Conservation (phyloP, 2,797 vertebrate genomes). For the Serranus cabrilla region DNA sequence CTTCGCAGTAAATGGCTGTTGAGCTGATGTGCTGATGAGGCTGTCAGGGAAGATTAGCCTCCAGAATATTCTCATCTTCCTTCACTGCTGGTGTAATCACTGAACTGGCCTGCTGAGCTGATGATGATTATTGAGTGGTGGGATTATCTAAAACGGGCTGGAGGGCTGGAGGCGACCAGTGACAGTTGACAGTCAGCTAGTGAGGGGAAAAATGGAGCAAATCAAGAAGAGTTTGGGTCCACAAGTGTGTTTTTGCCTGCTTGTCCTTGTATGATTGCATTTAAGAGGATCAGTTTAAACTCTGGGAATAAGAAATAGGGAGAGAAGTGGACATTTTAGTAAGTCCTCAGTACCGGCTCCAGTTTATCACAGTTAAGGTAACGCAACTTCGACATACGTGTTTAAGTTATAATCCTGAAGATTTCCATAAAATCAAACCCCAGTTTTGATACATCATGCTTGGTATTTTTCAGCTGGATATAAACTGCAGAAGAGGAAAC, state of each 20-base stretch:
- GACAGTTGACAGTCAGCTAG: conserved; percentile 53
- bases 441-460: background rate
- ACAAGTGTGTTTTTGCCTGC: conserved; percentile 15
- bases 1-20: conserved; percentile 4
- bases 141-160: conserved; percentile 72
- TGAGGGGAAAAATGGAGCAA: conserved; percentile 26
- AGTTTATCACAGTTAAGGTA: background rate
- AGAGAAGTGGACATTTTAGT: conserved; percentile 18
- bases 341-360: background rate
- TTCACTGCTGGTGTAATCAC: conserved; percentile 66
- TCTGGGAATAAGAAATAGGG: conserved; percentile 27
- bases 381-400: background rate
- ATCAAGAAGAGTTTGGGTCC: conserved; percentile 34
- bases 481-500: background rate
- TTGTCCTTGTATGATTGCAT: conserved; percentile 29
- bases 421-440: background rate
- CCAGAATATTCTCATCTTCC: conserved; percentile 53
- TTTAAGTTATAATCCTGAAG: background rate
- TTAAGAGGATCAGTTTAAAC: conserved; percentile 39
- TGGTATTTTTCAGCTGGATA: background rate
- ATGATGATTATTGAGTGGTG: conserved; percentile 66
- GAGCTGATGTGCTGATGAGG: conserved; percentile 55
- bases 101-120: conserved; percentile 52
- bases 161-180: conserved; percentile 30
- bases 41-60: conserved; percentile 59